A percentile compares a stretch with the other conserved stretches of the same genome.
Conservation (phyloP, 2,797 vertebrate species). For the Sorex maritimensis region DNA sequence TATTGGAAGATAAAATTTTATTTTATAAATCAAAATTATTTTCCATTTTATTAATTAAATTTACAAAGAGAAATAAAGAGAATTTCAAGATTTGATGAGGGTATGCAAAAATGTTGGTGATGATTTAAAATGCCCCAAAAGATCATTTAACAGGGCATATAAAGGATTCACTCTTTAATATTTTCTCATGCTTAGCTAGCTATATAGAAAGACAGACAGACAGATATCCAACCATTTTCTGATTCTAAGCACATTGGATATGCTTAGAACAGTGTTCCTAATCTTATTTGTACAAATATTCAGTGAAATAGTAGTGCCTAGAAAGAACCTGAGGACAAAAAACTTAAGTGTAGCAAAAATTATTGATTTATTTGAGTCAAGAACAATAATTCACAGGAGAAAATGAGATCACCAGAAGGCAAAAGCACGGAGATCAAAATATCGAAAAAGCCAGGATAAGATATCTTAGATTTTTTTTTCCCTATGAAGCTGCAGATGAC, state of each 20-base stretch:
- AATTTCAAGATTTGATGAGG: not conserved
- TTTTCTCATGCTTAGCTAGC: not conserved
- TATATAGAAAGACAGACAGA: not conserved
- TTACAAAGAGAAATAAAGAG: not conserved
- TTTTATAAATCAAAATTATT: not conserved
- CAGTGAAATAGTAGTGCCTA: not conserved
- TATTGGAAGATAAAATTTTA: too few species aligned
- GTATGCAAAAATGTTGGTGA: not conserved
- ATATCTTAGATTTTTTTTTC: not conserved
- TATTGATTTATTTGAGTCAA: constrained; percentile 23
- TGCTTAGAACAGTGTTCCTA: too few species aligned
- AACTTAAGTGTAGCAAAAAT: not conserved
- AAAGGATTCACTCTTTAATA: not conserved
- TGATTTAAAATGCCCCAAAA: not conserved
- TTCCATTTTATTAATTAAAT: not conserved
- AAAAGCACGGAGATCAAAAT: not conserved
- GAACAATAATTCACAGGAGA: constrained; percentile 16
- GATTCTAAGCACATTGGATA: not conserved
- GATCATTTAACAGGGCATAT: not conserved
- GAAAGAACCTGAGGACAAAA: not conserved
- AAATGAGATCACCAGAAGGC: not conserved
- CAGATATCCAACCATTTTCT: not conserved
- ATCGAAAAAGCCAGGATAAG: not conserved
- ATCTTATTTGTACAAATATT: not conserved
- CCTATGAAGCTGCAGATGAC: not conserved